Percentiles rank a stretch among this genome's conserved stretches.
Evolutionary conservation across 2,888 invertebrate species (phyloP).

Genomic region (Idaea aversata): DNA sequence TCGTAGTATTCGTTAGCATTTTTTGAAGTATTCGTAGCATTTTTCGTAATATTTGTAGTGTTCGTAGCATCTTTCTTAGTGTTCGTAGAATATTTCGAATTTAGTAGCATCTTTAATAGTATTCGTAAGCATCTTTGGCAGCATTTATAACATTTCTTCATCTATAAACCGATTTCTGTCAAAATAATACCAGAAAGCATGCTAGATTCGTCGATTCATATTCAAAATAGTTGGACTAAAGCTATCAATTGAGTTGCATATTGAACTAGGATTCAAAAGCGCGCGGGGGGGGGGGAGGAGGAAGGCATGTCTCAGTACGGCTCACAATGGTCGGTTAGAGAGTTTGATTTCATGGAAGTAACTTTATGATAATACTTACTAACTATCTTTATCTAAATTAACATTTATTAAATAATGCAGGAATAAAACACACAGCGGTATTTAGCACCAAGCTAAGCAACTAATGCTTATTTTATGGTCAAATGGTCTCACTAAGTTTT

Average conservation of each 20-base stretch:
- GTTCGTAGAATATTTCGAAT: too few relatives aligned
- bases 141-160: not conserved
- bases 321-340: slow-evolving; percentile 27
- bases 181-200: not conserved
- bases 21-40: not conserved
- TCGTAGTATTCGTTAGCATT: not conserved
- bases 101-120: too few relatives aligned
- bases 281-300: slow-evolving; percentile 16
- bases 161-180: not conserved
- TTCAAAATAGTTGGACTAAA: slow-evolving; percentile 34
- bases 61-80: too few relatives aligned
- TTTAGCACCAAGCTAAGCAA: too few relatives aligned
- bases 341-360: slow-evolving; percentile 17
- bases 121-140: too few relatives aligned
- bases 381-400: too few relatives aligned
- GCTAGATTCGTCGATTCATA: slow-evolving; percentile 36
- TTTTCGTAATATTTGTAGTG: not conserved
- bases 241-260: slow-evolving; percentile 33
- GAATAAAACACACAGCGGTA: too few relatives aligned
- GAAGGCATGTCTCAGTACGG: slow-evolving; percentile 31
- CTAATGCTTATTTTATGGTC: too few relatives aligned
- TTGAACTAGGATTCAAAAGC: slow-evolving; percentile 32
- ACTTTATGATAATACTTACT: not conserved
- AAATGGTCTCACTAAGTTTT: too few relatives aligned
- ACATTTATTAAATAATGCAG: too few relatives aligned